Evolutionary conservation across 2,797 vertebrate genomes (phyloP).

Genomic region (Ara ararauna): DNA sequence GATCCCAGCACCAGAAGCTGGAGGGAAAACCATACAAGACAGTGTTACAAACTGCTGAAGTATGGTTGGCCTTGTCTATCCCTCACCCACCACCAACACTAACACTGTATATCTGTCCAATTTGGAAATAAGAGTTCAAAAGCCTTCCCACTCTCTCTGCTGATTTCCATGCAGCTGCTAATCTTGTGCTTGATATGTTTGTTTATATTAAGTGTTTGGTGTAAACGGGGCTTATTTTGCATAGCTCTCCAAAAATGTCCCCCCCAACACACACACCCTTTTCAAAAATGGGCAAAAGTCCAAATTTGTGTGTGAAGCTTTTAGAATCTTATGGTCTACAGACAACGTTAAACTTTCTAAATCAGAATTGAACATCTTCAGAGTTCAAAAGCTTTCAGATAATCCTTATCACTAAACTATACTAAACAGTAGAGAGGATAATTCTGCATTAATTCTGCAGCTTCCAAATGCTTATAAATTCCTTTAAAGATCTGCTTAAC

Average conservation of each 20-base stretch:
- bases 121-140: slow-evolving; percentile 18
- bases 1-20: neutral
- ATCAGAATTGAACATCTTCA: neutral
- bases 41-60: neutral
- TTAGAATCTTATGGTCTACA: slow-evolving; percentile 14
- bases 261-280: neutral
- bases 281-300: slow-evolving; percentile 38
- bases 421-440: neutral
- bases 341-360: neutral
- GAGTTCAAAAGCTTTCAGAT: neutral
- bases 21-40: neutral
- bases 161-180: slow-evolving; percentile 38
- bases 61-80: neutral
- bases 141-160: slow-evolving; percentile 14
- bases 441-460: neutral
- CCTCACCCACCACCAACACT: neutral
- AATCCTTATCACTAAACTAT: neutral
- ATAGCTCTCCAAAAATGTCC: slow-evolving; percentile 40
- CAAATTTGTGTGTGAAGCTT: slow-evolving; percentile 57
- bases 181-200: slow-evolving; percentile 42
- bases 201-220: slow-evolving; percentile 52
- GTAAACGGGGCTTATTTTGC: slow-evolving; percentile 41
- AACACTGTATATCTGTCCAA: neutral
- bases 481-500: neutral
- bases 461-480: neutral